A percentile compares a stretch with the other conserved stretches of the same genome.
phyloP scores from a whole-genome alignment of 2,113 vertebrate species.

The Rana temporaria region DNA sequence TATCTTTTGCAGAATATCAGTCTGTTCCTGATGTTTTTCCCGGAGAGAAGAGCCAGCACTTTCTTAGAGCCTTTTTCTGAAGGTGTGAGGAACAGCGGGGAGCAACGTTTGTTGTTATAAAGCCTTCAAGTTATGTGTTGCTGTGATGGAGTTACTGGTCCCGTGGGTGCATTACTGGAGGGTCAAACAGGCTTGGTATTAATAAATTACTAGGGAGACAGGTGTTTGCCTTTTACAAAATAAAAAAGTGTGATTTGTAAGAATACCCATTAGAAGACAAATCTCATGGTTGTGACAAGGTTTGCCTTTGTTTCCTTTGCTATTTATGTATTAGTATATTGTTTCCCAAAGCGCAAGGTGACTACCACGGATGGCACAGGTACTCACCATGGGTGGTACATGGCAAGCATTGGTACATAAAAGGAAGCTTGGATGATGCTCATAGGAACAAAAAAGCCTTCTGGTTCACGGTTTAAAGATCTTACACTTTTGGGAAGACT shows the following conservation, averaged over 20 bases:
- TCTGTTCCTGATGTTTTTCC: no score
- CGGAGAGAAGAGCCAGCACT: no score
- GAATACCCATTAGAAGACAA: neutral
- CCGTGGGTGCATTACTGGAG: neutral
- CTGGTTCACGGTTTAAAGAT: no score
- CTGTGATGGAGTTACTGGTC: slow-evolving; percentile 21
- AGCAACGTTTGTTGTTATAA: neutral
- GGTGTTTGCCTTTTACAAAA: neutral
- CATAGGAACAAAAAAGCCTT: no score
- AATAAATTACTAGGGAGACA: slow-evolving; percentile 2
- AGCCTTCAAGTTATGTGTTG: neutral
- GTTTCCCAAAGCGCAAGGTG: no score
- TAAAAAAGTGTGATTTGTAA: neutral
- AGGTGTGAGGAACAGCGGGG: neutral
- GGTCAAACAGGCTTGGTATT: neutral
- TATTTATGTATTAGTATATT: neutral
- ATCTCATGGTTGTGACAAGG: neutral
- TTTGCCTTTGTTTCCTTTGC: neutral
- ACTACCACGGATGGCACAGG: no score
- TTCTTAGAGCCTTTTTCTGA: neutral
- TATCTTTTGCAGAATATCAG: no score
- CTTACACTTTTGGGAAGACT: no score
- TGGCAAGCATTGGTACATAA: no score
- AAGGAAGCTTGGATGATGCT: no score
- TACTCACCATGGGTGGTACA: no score